A percentile compares a stretch with the other conserved stretches of the same genome.
These are phyloP conservation scores for Glaucomys volans DNA, from an alignment of 2,113 vertebrate genomes.

Conservation along the genomic window DNA sequence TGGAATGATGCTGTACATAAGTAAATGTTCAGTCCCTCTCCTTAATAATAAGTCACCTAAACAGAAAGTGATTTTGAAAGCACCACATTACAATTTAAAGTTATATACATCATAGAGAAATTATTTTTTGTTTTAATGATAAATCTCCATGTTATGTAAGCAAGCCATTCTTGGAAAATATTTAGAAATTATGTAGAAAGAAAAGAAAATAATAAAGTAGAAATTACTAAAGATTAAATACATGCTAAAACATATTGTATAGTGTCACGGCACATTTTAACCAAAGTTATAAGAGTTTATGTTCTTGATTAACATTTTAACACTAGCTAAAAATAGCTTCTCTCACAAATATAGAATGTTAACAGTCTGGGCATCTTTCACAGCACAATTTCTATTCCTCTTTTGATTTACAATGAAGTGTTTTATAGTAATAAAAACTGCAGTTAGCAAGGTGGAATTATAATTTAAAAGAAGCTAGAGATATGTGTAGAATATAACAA, in stretches of 20 bases:
- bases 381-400: not conserved
- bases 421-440: slow-evolving; percentile 13
- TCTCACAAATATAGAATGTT: not conserved
- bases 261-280: not conserved
- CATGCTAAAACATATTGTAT: not conserved
- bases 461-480: not conserved
- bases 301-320: not conserved
- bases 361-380: not conserved
- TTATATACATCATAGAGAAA: not conserved
- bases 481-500: not conserved
- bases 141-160: not conserved
- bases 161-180: slow-evolving; percentile 2
- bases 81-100: slow-evolving; percentile 4
- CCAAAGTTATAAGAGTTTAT: not conserved
- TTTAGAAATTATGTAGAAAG: not conserved
- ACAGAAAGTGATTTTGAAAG: not conserved
- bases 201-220: not conserved
- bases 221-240: not conserved
- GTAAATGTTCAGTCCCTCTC: not conserved
- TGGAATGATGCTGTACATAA: not conserved
- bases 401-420: slow-evolving; percentile 39
- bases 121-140: not conserved
- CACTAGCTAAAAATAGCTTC: not conserved
- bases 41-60: slow-evolving; percentile 18
- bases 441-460: not conserved